Percentiles rank a stretch among this genome's conserved stretches.
Conservation (phyloP, 2,888 invertebrate genomes). For the Amphimallon solstitiale region DNA sequence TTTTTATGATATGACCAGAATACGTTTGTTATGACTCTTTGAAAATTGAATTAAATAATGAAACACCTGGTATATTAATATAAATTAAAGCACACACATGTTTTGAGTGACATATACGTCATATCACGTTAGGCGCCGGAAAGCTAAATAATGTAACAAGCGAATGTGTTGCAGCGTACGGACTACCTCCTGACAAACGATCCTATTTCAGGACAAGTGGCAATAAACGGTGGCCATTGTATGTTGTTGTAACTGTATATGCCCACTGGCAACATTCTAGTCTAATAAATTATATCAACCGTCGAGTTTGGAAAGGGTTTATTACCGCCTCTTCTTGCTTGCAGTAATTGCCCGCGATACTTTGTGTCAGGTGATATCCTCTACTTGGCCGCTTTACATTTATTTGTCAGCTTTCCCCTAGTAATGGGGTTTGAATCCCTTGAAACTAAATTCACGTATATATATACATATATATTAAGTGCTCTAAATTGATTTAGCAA, state of each 20-base stretch:
- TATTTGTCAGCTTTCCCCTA: slow-evolving; percentile 34
- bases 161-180: neutral
- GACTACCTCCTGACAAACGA: neutral
- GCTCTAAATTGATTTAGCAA: no score
- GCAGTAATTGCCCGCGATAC: neutral
- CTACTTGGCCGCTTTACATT: slow-evolving; percentile 43
- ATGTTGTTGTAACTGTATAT: slow-evolving; percentile 38
- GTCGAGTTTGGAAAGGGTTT: slow-evolving; percentile 14
- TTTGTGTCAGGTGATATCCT: neutral
- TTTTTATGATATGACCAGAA: no score
- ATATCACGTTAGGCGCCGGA: no score
- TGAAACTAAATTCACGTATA: slow-evolving; percentile 40
- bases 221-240: no score
- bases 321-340: neutral
- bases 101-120: no score
- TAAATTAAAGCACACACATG: no score
- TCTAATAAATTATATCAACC: slow-evolving; percentile 50
- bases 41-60: no score
- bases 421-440: slow-evolving; percentile 41
- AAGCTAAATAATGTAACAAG: no score
- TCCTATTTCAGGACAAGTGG: no score
- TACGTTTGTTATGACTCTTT: no score
- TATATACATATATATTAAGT: no score
- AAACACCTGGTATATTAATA: no score
- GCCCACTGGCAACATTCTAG: slow-evolving; percentile 49